Base-by-base conservation (phyloP, 2,113 vertebrate species). In the Cavia aperea region DNA sequence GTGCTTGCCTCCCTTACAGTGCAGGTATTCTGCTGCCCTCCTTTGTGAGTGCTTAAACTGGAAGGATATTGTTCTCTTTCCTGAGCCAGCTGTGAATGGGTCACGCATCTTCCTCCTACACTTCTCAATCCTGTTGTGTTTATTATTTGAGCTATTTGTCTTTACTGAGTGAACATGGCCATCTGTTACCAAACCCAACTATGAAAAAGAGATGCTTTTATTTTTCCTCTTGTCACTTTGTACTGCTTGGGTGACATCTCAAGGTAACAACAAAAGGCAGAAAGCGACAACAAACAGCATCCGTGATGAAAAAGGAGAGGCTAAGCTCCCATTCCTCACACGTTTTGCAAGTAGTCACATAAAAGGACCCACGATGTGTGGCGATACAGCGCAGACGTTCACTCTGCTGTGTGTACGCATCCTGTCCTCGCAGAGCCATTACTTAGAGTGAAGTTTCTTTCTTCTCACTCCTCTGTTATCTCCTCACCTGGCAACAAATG, bases 201-300 rank as follows among this genome's bases (percentile, higher is more conserved):
- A 88, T 94, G 92, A 89, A 84, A 93, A 94, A 88, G 78, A 92
- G 78, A 93, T 24, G 68, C 39, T 93, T 96, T 95, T 93, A 65
- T 91, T 95, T 92, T 86, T 90, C 68, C 65, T 72, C 11, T 0
- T 93, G 92, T 93, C 94, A 96, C 66, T 95, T 91, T 95, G 77
- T 83, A 93, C 87, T 86, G 65, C 70, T 86, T 68, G 68, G 93
- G 87, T 88, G 95, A 96, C 94, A 95, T 31, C 91, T 94, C 85
- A 86, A 91, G 63, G 66, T 92, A 93, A 58, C 62, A 82, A 86
- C 51, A 90, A 88, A 93, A 88, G 39, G 72, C 65, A 54, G 83
- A 70, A 95, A 92, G 81, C 56, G 91, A 88, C 86, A 92, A 96
- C 95, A 96, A 93, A 95, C 16, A 23, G 51, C 43, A 92, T 70